Conservation (phyloP, 1,140 invertebrate genomes). For the Acyrthosiphon pisum region DNA sequence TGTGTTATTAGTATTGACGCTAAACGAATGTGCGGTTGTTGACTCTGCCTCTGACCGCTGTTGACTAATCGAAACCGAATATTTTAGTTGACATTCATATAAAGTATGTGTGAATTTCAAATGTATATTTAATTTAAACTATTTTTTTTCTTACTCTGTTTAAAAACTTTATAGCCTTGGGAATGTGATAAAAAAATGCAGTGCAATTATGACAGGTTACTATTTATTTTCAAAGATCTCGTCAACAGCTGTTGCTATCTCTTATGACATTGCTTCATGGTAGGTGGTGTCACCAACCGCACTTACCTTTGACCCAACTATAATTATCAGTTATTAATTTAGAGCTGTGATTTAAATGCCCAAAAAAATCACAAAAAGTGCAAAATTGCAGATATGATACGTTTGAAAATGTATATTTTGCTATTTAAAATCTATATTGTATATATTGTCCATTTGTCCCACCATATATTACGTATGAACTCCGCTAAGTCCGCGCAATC, state of each 20-base stretch:
- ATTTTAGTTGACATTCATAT: not conserved
- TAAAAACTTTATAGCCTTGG: not conserved
- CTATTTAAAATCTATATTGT: not conserved
- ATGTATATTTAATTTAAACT: not conserved
- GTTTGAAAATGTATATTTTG: not conserved
- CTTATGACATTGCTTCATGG: too few species aligned
- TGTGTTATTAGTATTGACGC: not conserved
- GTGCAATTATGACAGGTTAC: not conserved
- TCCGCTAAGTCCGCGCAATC: too few species aligned
- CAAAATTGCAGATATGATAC: not conserved
- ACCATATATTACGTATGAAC: too few species aligned
- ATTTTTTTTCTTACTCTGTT: not conserved
- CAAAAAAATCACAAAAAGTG: too few species aligned
- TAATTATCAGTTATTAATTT: too few species aligned
- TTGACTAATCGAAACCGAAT: not conserved
- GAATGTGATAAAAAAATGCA: not conserved
- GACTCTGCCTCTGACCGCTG: not conserved
- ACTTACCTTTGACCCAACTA: too few species aligned
- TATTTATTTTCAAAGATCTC: not conserved
- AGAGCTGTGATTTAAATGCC: too few species aligned
- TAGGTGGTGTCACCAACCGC: too few species aligned
- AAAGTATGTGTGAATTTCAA: not conserved
- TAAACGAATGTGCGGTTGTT: not conserved
- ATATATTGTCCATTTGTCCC: too few species aligned
- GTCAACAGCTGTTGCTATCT: not conserved